Evolutionary conservation across 1,140 invertebrate genomes (phyloP), one percentile per base, ranked within the genome.

Genomic region (Drosophila ambigua): DNA sequence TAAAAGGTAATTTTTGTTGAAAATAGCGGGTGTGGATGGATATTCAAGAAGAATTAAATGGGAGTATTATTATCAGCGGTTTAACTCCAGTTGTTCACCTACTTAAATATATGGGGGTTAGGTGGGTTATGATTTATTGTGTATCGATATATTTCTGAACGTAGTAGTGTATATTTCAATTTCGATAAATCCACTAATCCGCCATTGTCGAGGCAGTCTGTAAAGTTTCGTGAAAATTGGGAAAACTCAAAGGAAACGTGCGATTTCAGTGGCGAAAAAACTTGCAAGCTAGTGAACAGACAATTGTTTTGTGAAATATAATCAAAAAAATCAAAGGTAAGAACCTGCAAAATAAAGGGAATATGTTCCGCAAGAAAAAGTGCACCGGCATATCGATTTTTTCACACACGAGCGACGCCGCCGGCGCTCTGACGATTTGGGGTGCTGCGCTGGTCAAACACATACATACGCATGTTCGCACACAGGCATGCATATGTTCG

Each of bases 341-440:
- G 72, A 20, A 15, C 11, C 4, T 5, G 23, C 11, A 26, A 13
- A 23, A n/a, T n/a, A 0, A 8, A 0, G 3, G 15, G 41, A 7
- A 15, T 52, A 20, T n/a, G 11, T 11, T n/a, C 0, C 5, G 41
- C 4, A 23, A 16, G 35, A 60, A 31, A 11, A 16, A 8, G 31
- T 24, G 8, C 13, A 31, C 54, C 61, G 50, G 72, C 15, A 7
- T 61, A 75, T 75, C 20, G 72, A 75, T 75, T 75, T 75, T 64
- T 46, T 45, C 35, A 0, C n/a, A 2, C 8, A 9, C 8, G 5
- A 41, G 63, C 23, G 64, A 58, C 64, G 66, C 66, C 35, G 49
- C 66, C 66, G 66, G 58, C 28, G 26, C 26, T 7, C 20, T 16
- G 4, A 11, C 8, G 41, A 9, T 9, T 9, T 31, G 52, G 69